A percentile compares a stretch with the other conserved stretches of the same genome.
Conservation (phyloP, 2,888 invertebrate species). For the Mechanitis messenoides region DNA sequence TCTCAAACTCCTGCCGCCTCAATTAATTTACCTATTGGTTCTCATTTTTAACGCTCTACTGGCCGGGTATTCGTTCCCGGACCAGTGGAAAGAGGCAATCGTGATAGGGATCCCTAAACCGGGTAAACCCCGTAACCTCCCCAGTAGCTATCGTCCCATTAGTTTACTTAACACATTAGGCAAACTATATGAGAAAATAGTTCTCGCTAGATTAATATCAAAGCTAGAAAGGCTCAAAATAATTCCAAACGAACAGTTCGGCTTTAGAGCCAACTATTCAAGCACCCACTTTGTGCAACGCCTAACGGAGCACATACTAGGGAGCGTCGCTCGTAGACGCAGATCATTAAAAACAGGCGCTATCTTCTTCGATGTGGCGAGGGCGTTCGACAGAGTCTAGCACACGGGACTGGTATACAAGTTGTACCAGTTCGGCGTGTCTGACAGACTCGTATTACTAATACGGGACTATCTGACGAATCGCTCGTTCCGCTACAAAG, state of each 20-base stretch:
- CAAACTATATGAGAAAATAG: constrained; percentile 9
- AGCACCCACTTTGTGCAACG: constrained; percentile 23
- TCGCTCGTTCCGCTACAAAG: no score
- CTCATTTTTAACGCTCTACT: constrained; percentile 16
- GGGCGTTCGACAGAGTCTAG: constrained; percentile 20
- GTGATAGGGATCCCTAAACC: constrained; percentile 23
- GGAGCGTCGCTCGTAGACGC: constrained; percentile 8
- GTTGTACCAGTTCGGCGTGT: no score
- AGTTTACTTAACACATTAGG: constrained; percentile 7
- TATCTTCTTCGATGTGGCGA: constrained; percentile 21
- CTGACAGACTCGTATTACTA: no score
- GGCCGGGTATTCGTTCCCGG: constrained; percentile 8
- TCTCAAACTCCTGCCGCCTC: constrained; percentile 8
- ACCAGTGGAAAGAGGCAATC: constrained; percentile 22
- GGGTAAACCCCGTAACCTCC: constrained; percentile 8
- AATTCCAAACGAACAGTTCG: constrained; percentile 24
- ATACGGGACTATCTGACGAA: no score
- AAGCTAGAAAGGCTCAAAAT: constrained; percentile 6
- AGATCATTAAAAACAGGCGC: constrained; percentile 8
- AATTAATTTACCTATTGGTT: constrained; percentile 4
- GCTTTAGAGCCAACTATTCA: constrained; percentile 19
- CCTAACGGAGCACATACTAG: constrained; percentile 23
- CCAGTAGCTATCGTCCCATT: constrained; percentile 9
- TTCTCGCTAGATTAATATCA: background rate
- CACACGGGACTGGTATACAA: background rate